These are phyloP conservation scores for Heliconius eleuchia DNA, from an alignment of 1,140 invertebrate species.

Conservation along the genomic window DNA sequence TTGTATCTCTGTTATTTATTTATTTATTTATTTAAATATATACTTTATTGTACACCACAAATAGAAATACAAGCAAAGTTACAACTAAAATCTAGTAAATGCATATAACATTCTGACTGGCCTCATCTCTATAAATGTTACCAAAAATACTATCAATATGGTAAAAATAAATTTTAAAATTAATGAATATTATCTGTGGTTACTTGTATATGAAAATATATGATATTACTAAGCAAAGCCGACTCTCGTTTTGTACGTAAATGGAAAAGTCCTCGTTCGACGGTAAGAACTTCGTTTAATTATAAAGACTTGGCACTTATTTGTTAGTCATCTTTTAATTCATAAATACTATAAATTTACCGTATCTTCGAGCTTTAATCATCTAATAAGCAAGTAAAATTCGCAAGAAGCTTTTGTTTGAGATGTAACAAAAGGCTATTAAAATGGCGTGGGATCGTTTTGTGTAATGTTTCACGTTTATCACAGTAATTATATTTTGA, in stretches of 20 bases:
- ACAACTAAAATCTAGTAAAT: too few relatives aligned
- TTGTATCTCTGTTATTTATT: too few relatives aligned
- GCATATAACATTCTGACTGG: too few relatives aligned
- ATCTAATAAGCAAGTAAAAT: slow-evolving; percentile 12
- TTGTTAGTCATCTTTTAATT: slow-evolving; percentile 5
- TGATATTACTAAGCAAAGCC: neutral
- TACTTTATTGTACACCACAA: too few relatives aligned
- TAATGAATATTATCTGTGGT: too few relatives aligned
- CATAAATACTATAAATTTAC: slow-evolving; percentile 11
- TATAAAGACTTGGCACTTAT: neutral
- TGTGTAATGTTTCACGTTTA: slow-evolving; percentile 3
- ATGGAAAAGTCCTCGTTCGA: neutral
- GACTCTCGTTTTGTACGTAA: neutral
- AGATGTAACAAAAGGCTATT: slow-evolving; percentile 6
- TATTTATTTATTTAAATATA: too few relatives aligned
- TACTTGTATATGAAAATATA: neutral
- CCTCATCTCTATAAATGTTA: too few relatives aligned
- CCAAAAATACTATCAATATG: too few relatives aligned
- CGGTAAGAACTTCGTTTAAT: neutral
- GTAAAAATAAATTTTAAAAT: too few relatives aligned
- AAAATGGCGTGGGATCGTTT: slow-evolving; percentile 13
- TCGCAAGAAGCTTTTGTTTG: slow-evolving; percentile 4
- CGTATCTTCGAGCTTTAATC: slow-evolving; percentile 15
- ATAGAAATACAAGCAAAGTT: too few relatives aligned
- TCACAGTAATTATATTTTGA: slow-evolving; percentile 2